Conservation (phyloP, 2,888 invertebrate species). For the Pinctada fucata region DNA sequence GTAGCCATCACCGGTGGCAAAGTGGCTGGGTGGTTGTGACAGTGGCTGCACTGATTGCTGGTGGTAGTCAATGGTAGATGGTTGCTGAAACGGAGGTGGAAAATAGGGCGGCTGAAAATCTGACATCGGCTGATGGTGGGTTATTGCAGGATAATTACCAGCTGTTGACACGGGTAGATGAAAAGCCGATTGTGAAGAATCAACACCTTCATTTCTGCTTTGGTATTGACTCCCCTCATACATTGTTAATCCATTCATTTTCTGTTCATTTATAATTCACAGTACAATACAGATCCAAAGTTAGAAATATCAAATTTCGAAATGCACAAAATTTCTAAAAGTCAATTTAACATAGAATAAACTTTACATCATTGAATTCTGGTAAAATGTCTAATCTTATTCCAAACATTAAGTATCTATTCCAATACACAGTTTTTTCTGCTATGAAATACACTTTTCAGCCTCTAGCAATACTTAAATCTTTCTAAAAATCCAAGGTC, state of each 20-base stretch:
- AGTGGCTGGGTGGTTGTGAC: constrained; percentile 36
- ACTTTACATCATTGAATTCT: no score
- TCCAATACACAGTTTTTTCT: no score
- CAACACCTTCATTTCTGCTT: background rate
- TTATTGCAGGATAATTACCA: background rate
- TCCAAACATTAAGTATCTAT: no score
- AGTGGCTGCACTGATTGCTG: constrained; percentile 21
- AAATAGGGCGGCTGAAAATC: constrained; percentile 55
- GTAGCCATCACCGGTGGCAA: constrained; percentile 36
- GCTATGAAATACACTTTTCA: no score
- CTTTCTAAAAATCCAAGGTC: no score
- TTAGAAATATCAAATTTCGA: no score
- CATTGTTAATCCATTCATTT: constrained; percentile 18
- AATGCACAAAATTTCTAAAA: no score
- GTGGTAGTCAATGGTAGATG: constrained; percentile 38
- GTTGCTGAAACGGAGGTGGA: constrained; percentile 53
- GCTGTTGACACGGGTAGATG: constrained; percentile 5
- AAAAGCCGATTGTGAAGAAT: background rate
- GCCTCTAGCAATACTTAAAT: no score
- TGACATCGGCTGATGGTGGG: constrained; percentile 27
- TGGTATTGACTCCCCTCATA: constrained; percentile 15
- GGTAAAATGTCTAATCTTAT: no score
- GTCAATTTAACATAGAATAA: no score
- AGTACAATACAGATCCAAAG: no score
- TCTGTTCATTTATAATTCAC: background rate